Conservation (phyloP, 1,140 invertebrate species). For the Maconellicoccus hirsutus region DNA sequence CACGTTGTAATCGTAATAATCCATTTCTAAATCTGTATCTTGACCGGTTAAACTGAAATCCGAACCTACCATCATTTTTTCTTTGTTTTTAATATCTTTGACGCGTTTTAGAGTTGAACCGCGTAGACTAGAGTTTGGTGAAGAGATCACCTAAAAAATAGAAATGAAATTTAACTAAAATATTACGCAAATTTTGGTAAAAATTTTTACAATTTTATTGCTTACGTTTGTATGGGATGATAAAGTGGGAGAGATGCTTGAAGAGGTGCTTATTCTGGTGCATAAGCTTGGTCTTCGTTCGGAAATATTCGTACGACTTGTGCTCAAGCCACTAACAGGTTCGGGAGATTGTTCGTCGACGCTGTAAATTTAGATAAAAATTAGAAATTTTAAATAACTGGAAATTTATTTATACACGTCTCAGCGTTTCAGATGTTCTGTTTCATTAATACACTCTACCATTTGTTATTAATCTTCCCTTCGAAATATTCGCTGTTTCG, state of each 20-base stretch:
- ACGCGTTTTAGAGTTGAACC: constrained; percentile 54
- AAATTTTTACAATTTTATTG: background rate
- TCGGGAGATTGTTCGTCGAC: background rate
- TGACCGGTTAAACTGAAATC: constrained; percentile 55
- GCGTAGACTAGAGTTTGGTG: constrained; percentile 41
- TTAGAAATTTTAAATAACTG: too few species aligned
- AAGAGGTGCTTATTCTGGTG: background rate
- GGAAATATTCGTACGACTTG: background rate
- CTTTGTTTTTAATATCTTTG: constrained; percentile 61
- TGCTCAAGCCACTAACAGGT: background rate
- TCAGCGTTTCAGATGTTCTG: too few species aligned
- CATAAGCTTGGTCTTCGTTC: constrained; percentile 2
- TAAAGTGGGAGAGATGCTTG: background rate
- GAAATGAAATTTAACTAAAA: background rate
- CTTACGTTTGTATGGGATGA: background rate
- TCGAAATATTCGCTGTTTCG: too few species aligned
- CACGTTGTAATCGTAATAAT: constrained; percentile 82
- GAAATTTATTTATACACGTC: too few species aligned
- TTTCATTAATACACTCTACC: too few species aligned
- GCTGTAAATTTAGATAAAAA: background rate
- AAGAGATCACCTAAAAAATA: constrained; percentile 39
- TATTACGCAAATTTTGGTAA: background rate
- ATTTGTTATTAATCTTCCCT: too few species aligned
- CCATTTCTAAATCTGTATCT: constrained; percentile 64
- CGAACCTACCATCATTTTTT: constrained; percentile 54